phyloP scores from a whole-genome alignment of 1,140 invertebrate species.

The Panagrolaimus sp. region DNA sequence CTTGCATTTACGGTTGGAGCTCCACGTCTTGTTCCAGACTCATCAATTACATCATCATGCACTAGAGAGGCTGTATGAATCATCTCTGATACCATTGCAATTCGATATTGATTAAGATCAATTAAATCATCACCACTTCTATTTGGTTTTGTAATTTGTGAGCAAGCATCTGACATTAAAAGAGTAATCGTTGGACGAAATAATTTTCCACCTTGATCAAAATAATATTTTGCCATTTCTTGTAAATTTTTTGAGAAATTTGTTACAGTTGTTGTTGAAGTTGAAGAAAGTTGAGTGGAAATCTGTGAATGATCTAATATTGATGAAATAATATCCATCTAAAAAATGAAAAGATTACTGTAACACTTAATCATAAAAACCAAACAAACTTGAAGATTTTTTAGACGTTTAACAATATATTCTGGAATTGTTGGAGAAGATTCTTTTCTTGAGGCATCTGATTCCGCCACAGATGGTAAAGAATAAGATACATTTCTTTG shows the following conservation, averaged over 20 bases:
- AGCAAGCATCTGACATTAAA: slow-evolving; percentile 53
- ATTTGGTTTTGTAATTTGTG: neutral
- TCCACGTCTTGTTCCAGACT: slow-evolving; percentile 83
- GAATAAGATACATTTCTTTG: too few species aligned
- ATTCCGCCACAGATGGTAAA: too few species aligned
- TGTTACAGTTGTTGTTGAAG: slow-evolving; percentile 15
- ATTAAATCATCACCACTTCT: slow-evolving; percentile 23
- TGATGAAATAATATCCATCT: neutral
- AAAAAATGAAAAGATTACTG: neutral
- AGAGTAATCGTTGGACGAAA: slow-evolving; percentile 52
- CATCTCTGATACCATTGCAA: slow-evolving; percentile 97
- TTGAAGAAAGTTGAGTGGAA: neutral
- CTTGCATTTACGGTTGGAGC: slow-evolving; percentile 87
- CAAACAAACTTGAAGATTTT: too few species aligned
- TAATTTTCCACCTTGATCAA: slow-evolving; percentile 53
- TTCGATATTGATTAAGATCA: slow-evolving; percentile 69
- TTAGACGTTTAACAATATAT: too few species aligned
- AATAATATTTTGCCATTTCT: slow-evolving; percentile 56
- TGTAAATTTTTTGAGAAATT: slow-evolving; percentile 41
- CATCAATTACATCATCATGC: slow-evolving; percentile 98
- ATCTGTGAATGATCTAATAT: neutral
- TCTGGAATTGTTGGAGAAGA: too few species aligned
- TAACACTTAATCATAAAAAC: too few species aligned
- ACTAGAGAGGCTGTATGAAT: slow-evolving; percentile 96
- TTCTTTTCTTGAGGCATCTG: too few species aligned